A percentile compares a stretch with the other conserved stretches of the same genome.
Conservation (phyloP, 1,140 invertebrate genomes). For the Metopolophium dirhodum region DNA sequence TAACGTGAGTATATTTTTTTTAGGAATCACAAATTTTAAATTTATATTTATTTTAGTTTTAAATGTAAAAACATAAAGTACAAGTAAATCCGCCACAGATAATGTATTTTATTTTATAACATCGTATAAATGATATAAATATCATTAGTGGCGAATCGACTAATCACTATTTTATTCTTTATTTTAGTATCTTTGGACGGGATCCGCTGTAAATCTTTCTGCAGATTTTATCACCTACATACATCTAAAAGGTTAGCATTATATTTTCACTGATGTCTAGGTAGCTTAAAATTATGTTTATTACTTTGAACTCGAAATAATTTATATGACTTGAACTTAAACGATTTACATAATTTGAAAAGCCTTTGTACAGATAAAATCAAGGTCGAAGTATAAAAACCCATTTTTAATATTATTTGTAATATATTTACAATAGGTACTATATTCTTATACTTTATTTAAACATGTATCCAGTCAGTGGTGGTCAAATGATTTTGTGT, state of each 20-base stretch:
- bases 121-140: not conserved
- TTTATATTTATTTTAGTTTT: not conserved
- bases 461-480: too few species aligned
- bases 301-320: slow-evolving; percentile 4
- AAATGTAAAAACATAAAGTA: not conserved
- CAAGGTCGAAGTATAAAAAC: not conserved
- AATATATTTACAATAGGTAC: too few species aligned
- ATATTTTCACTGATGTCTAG: not conserved
- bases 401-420: not conserved
- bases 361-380: not conserved
- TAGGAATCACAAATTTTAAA: not conserved
- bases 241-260: not conserved
- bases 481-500: too few species aligned
- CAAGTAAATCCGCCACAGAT: not conserved
- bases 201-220: not conserved
- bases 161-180: not conserved
- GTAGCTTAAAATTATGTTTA: slow-evolving; percentile 24
- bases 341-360: slow-evolving; percentile 22
- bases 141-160: not conserved
- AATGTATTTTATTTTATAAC: not conserved
- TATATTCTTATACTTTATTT: too few species aligned
- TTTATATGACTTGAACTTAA: not conserved
- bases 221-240: not conserved
- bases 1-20: not conserved
- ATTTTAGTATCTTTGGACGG: not conserved